Conservation (phyloP, 2,888 invertebrate species). For the Nycteola revayana region DNA sequence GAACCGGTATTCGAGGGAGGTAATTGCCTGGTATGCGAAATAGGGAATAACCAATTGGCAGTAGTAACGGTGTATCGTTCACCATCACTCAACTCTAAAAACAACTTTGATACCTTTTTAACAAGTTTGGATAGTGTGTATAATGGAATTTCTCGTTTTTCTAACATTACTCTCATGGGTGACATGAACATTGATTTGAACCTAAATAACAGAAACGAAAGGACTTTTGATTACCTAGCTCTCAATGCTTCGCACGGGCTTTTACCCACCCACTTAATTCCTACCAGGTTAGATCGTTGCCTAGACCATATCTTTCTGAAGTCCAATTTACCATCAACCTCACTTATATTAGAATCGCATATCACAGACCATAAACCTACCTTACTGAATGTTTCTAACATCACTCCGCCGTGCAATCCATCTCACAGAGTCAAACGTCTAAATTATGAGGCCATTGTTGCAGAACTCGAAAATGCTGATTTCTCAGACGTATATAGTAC, state of each 20-base stretch:
- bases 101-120: neutral
- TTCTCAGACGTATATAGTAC: neutral
- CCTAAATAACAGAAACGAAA: neutral
- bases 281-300: conserved; percentile 1
- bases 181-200: neutral
- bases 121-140: neutral
- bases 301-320: conserved; percentile 1
- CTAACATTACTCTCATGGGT: neutral
- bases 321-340: conserved; percentile 1
- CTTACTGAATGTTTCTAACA: neutral
- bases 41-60: neutral
- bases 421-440: neutral
- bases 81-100: neutral
- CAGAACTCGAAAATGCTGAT: neutral
- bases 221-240: neutral
- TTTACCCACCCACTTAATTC: conserved; percentile 1
- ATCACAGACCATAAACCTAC: conserved; percentile 3
- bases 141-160: neutral
- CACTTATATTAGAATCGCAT: neutral
- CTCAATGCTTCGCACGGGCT: conserved; percentile 2
- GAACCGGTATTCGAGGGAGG: neutral
- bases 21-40: conserved; percentile 1
- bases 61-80: conserved; percentile 1
- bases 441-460: neutral
- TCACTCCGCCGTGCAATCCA: neutral